Evolutionary conservation across 2,888 invertebrate genomes (phyloP).

Genomic region (Aricia artaxerxes): DNA sequence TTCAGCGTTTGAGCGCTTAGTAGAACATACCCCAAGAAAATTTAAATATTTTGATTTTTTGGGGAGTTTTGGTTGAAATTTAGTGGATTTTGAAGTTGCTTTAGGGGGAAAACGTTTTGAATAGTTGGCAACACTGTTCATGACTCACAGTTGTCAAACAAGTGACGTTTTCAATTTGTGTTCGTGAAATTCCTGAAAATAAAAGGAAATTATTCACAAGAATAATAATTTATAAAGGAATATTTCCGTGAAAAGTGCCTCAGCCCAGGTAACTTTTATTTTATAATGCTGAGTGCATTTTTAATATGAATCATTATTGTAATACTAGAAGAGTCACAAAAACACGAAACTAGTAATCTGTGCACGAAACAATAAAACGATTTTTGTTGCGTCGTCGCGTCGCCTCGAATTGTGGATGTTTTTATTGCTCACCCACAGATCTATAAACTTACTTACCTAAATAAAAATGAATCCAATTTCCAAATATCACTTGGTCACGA

Average conservation of each 20-base stretch:
- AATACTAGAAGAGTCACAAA: not conserved
- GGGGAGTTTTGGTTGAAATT: too few relatives aligned
- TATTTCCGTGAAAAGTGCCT: not conserved
- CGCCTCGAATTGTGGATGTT: not conserved
- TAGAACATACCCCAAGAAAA: too few relatives aligned
- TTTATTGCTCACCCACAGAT: not conserved
- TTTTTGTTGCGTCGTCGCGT: not conserved
- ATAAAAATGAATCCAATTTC: too few relatives aligned
- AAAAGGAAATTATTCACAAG: not conserved
- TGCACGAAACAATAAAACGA: not conserved
- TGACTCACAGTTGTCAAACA: not conserved
- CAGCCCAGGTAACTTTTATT: not conserved
- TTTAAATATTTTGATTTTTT: too few relatives aligned
- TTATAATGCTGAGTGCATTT: not conserved
- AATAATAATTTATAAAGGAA: not conserved
- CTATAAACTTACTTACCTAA: too few relatives aligned
- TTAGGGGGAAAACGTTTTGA: too few relatives aligned
- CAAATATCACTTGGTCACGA: too few relatives aligned
- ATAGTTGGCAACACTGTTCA: too few relatives aligned
- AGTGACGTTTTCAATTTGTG: not conserved
- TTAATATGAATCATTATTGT: not conserved
- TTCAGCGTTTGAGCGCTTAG: too few relatives aligned
- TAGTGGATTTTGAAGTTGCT: too few relatives aligned
- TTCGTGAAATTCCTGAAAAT: not conserved
- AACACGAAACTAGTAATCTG: not conserved